Percentiles rank a stretch among this genome's conserved stretches.
Conservation (phyloP, 2,113 vertebrate genomes). For the Conger conger region DNA sequence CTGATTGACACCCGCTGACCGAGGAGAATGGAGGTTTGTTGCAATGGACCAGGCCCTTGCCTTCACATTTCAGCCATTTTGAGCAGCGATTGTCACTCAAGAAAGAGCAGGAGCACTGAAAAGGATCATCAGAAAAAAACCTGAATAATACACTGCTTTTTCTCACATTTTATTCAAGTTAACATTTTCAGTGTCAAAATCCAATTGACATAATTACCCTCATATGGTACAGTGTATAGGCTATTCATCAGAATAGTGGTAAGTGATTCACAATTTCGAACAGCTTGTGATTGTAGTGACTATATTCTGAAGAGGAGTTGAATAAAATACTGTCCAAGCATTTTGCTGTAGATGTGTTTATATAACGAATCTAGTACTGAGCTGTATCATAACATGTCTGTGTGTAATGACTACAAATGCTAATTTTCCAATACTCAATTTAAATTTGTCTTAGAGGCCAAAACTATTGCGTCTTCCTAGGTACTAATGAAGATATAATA, state of each 20-base stretch:
- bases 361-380: too few relatives aligned
- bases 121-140: neutral
- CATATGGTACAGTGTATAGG: too few relatives aligned
- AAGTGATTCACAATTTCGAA: neutral
- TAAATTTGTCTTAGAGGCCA: neutral
- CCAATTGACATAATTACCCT: neutral
- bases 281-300: too few relatives aligned
- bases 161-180: neutral
- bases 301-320: too few relatives aligned
- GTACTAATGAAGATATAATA: neutral
- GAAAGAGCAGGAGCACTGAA: neutral
- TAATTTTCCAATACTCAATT: conserved; percentile 12
- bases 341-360: too few relatives aligned
- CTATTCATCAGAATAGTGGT: too few relatives aligned
- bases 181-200: neutral
- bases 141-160: neutral
- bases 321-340: too few relatives aligned
- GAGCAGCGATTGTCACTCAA: conserved; percentile 20
- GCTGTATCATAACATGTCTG: conserved; percentile 2
- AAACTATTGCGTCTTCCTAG: neutral
- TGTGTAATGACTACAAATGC: conserved; percentile 22
- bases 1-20: conserved; percentile 92
- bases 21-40: conserved; percentile 25
- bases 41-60: neutral
- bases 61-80: conserved; percentile 18